Evolutionary conservation across 2,113 vertebrate genomes (phyloP).

Genomic region (Tragelaphus imberbis): DNA sequence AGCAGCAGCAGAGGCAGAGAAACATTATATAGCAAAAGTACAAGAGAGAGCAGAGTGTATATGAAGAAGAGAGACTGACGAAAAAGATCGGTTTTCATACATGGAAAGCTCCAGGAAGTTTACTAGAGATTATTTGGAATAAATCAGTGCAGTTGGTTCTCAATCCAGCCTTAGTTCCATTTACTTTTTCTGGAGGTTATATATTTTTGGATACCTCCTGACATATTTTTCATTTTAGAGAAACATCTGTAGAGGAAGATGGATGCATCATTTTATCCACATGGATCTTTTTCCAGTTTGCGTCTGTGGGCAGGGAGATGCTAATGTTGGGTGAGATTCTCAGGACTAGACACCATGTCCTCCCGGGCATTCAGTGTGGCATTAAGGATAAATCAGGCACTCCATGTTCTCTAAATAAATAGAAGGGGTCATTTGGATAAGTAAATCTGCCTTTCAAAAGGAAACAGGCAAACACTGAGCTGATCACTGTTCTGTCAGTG

Average conservation of each 20-base stretch:
- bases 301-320: background rate
- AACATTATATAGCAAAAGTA: background rate
- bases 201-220: background rate
- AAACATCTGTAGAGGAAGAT: background rate
- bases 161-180: background rate
- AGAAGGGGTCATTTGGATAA: background rate
- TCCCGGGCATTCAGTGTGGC: too few species aligned
- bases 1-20: background rate
- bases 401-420: background rate
- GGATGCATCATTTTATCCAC: background rate
- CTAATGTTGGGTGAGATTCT: background rate
- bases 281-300: background rate
- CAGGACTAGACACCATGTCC: background rate
- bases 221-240: background rate
- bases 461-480: background rate
- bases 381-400: background rate
- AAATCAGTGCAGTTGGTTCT: background rate
- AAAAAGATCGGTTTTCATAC: background rate
- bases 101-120: background rate
- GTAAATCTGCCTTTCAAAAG: background rate
- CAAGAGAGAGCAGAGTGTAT: background rate
- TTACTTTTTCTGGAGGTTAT: background rate
- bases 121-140: background rate
- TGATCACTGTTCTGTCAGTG: background rate
- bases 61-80: background rate